Percentiles rank a stretch among this genome's conserved stretches.
These are phyloP conservation scores for Vipera ursinii DNA, from an alignment of 2,797 vertebrate genomes.

Conservation along the genomic window DNA sequence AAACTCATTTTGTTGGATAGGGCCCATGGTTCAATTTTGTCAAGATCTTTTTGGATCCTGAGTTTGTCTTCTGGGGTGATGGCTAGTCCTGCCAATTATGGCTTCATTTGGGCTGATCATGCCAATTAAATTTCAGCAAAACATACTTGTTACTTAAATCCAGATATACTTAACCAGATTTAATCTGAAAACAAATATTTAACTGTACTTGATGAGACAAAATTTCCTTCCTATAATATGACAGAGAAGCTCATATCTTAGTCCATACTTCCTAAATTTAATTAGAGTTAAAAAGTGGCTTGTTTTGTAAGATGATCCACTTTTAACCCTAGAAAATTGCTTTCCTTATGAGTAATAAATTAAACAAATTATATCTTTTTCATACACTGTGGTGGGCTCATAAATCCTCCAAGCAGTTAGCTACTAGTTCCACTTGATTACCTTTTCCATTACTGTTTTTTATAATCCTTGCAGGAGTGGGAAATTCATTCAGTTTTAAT, in stretches of 20 bases:
- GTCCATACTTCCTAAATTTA: constrained; percentile 45
- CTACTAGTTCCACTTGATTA: constrained; percentile 70
- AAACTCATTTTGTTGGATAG: too few relatives aligned
- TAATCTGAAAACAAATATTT: not conserved
- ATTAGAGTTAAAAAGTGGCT: constrained; percentile 60
- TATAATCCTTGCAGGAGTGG: constrained; percentile 55
- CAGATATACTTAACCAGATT: not conserved
- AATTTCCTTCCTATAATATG: not conserved
- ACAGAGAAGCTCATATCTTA: not conserved
- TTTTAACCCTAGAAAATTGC: constrained; percentile 61
- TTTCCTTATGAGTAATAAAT: constrained; percentile 69
- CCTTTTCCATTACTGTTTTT: constrained; percentile 67
- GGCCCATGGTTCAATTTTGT: too few relatives aligned
- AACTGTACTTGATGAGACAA: not conserved
- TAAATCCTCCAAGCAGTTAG: constrained; percentile 59
- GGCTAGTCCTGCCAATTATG: not conserved
- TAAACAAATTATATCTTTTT: constrained; percentile 64
- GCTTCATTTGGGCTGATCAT: not conserved
- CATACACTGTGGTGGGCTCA: constrained; percentile 31
- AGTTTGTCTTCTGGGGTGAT: too few relatives aligned
- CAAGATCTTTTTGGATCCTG: too few relatives aligned
- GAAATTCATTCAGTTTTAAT: constrained; percentile 61
- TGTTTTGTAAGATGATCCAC: constrained; percentile 64
- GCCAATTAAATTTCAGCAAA: not conserved
- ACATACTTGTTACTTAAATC: not conserved